Conservation (phyloP, 2,113 vertebrate species). For the Callopanchax toddi region DNA sequence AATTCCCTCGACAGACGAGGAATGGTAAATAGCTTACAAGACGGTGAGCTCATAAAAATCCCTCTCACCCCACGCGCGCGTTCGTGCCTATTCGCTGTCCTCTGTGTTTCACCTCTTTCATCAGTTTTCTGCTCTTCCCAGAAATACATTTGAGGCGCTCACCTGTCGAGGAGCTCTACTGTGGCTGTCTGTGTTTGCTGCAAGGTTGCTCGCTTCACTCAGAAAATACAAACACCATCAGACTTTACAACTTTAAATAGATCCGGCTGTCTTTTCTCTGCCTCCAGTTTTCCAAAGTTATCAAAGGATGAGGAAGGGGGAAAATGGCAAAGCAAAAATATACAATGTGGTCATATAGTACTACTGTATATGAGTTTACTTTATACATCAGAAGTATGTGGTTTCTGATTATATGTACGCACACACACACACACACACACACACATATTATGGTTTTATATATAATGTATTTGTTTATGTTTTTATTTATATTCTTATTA, state of each 20-base stretch:
- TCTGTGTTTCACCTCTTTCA: constrained; percentile 22
- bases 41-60: constrained; percentile 1
- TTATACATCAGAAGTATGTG: too few species aligned
- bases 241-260: constrained; percentile 14
- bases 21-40: constrained; percentile 25
- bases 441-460: too few species aligned
- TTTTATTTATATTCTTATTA: too few species aligned
- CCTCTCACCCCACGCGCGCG: neutral
- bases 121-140: constrained; percentile 8
- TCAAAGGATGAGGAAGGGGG: neutral
- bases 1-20: constrained; percentile 22
- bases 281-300: neutral
- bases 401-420: neutral
- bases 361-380: neutral
- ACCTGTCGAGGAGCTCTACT: constrained; percentile 8
- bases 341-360: neutral
- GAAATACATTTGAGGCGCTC: constrained; percentile 20
- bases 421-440: too few species aligned
- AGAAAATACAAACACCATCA: neutral
- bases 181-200: constrained; percentile 12
- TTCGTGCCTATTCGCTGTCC: constrained; percentile 1
- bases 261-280: neutral
- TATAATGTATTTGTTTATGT: too few species aligned
- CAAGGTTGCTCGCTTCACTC: constrained; percentile 10
- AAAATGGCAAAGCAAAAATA: constrained; percentile 1